Base-by-base conservation (phyloP, 2,113 vertebrate genomes). In the Microtus ochrogaster region DNA sequence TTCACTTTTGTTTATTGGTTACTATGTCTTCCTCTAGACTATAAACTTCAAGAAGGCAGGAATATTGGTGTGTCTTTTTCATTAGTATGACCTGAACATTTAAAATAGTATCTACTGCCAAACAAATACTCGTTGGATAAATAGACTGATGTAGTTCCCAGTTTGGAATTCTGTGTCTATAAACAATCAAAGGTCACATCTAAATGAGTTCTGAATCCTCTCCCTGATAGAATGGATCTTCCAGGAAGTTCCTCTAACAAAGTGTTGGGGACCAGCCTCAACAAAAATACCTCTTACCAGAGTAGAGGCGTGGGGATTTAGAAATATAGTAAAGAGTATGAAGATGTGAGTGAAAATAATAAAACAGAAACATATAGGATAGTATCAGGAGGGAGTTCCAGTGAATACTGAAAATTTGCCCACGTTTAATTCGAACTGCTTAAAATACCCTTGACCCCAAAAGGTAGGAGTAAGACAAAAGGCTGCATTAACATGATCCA, bases 61-160 rank as follows among this genome's bases (percentile, higher is more conserved):
- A 61, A 93, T 86, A 22, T 68, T 89, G 30, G 22, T 95, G 21
- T 16, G 49, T 36, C 58, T 76, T 58, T 87, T 94, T 94, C n/a
- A 93, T 61, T 92, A 58, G 93, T 87, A 78, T 44, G 63, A 84
- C 7, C 10, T 44, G 90, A 90, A 49, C 30, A 66, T 66, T 65
- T 92, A 47, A 95, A 97, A 90, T 17, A 73, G 52, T 82, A 39
- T 28, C 66, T 66, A 93, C 93, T 5, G 17, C n/a, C 63, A 52
- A 86, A 58, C 24, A 92, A 85, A 76, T 73, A 87, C 58, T 90
- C 89, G 72, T 28, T 95, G 49, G 89, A 96, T 70, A 3, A 94
- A 88, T 94, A 8, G 22, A 96, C 41, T 68, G 12, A 58, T 90
- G 7, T 36, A 88, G 47, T 77, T 85, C 19, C 22, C 70, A 93